These are phyloP conservation scores for Salminus brasiliensis DNA, from an alignment of 2,113 vertebrate species.

Conservation along the genomic window DNA sequence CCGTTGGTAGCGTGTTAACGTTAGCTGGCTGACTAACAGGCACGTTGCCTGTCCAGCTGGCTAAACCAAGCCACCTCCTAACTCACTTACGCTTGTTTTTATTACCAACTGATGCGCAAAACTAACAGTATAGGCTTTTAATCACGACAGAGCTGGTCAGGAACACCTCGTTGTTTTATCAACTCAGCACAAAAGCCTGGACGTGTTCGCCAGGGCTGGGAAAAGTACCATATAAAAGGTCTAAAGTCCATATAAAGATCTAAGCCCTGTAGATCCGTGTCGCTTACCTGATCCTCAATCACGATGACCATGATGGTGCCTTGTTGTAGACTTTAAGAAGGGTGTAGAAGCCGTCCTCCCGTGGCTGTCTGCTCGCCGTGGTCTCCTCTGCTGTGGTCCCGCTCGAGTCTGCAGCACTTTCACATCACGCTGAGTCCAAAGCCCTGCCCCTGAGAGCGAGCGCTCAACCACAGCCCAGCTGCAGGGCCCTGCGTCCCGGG, in stretches of 20 bases:
- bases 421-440: neutral
- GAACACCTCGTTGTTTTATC: too few species aligned
- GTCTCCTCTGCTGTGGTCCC: neutral
- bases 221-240: neutral
- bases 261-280: neutral
- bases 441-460: neutral
- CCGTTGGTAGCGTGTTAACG: too few species aligned
- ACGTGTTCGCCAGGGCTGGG: neutral
- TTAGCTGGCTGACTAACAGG: too few species aligned
- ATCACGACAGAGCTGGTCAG: too few species aligned
- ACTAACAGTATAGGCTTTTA: too few species aligned
- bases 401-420: too few species aligned
- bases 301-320: constrained; percentile 40
- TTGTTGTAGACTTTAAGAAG: neutral
- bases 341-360: neutral
- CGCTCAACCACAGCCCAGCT: neutral
- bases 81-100: too few species aligned
- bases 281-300: constrained; percentile 49
- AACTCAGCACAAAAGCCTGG: too few species aligned
- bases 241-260: neutral
- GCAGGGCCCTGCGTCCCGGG: neutral
- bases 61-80: too few species aligned
- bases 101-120: too few species aligned
- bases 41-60: too few species aligned
- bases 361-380: neutral